Conservation (phyloP, 2,797 vertebrate genomes). For the Enteromius afrohamiltoni region DNA sequence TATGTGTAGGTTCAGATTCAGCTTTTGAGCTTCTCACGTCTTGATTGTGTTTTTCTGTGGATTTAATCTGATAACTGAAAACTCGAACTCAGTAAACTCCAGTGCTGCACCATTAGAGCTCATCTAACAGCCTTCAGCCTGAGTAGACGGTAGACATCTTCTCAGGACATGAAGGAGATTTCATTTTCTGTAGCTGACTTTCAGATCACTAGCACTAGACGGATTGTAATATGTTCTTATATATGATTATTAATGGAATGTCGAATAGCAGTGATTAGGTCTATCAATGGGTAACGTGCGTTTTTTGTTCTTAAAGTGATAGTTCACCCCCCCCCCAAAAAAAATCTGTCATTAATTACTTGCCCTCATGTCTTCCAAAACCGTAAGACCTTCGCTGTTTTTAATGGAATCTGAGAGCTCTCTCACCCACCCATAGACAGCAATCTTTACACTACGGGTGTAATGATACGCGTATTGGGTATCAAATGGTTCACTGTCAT, state of each 20-base stretch:
- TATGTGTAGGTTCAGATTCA: not conserved
- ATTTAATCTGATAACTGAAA: conserved; percentile 30
- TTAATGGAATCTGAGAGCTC: too few relatives aligned
- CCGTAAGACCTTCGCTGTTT: too few relatives aligned
- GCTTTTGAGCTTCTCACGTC: not conserved
- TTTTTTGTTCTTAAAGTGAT: not conserved
- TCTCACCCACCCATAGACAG: too few relatives aligned
- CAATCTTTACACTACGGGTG: too few relatives aligned
- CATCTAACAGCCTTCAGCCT: conserved; percentile 19
- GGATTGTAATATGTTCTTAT: not conserved
- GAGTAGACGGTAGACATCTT: conserved; percentile 28
- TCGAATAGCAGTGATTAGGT: not conserved
- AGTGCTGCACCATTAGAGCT: conserved; percentile 5
- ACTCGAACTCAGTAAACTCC: not conserved
- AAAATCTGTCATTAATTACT: too few relatives aligned
- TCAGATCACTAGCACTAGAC: conserved; percentile 18
- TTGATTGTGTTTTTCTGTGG: conserved; percentile 1
- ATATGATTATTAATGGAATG: not conserved
- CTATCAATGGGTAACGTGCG: not conserved
- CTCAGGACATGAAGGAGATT: conserved; percentile 9
- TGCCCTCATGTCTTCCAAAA: too few relatives aligned
- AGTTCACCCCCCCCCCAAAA: too few relatives aligned
- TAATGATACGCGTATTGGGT: too few relatives aligned
- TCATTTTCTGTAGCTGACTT: conserved; percentile 22
- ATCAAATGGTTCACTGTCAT: too few relatives aligned